Conservation (phyloP, 2,113 vertebrate species). For the Cariama cristata region DNA sequence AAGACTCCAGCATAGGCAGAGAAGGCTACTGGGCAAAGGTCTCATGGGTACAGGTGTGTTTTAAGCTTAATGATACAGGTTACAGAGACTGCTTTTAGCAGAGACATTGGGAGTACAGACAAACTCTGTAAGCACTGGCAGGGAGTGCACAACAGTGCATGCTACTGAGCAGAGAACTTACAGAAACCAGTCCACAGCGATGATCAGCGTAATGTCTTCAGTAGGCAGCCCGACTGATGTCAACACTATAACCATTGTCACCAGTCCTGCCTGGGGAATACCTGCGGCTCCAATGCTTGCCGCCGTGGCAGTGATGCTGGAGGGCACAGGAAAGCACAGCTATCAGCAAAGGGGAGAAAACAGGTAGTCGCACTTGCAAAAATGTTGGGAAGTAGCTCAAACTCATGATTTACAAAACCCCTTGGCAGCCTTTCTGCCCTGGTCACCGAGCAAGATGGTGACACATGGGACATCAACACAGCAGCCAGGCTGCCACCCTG, state of each 20-base stretch:
- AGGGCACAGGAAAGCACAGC: conserved; percentile 27
- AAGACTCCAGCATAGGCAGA: neutral
- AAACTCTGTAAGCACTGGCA: neutral
- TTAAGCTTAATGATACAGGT: neutral
- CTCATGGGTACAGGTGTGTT: neutral
- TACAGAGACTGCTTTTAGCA: neutral
- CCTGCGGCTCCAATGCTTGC: conserved; percentile 97
- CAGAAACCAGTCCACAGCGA: conserved; percentile 98
- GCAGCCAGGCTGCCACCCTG: neutral
- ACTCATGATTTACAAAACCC: neutral
- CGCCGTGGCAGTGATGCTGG: conserved; percentile 95
- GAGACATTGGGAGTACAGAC: neutral
- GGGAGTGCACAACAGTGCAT: neutral
- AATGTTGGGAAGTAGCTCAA: neutral
- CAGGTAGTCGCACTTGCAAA: neutral
- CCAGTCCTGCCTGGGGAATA: conserved; percentile 96
- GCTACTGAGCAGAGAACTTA: conserved; percentile 78
- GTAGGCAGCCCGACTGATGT: conserved; percentile 96
- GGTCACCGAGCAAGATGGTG: neutral
- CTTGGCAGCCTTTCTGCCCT: neutral
- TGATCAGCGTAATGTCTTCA: conserved; percentile 95
- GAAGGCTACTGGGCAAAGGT: neutral
- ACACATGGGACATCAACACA: neutral
- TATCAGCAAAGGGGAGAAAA: neutral
- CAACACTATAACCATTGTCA: conserved; percentile 98